Conservation (phyloP, 2,888 invertebrate species). For the Ormia ochracea region DNA sequence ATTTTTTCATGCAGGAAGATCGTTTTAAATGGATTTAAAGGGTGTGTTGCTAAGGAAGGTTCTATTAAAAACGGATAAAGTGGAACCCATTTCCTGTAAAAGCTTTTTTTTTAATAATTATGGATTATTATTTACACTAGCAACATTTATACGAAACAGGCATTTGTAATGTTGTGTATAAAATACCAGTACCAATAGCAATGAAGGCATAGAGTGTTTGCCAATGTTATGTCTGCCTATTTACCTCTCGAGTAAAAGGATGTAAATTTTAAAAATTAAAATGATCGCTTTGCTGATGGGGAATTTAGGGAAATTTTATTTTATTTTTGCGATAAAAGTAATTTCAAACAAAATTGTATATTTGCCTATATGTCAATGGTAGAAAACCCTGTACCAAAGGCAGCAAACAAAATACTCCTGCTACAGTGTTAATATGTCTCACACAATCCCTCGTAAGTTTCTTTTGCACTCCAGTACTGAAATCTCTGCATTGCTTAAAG, state of each 20-base stretch:
- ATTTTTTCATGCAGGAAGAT: neutral
- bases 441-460: conserved; percentile 6
- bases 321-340: neutral
- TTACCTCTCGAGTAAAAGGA: too few species aligned
- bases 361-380: neutral
- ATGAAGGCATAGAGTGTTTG: too few species aligned
- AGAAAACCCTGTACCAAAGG: conserved; percentile 1
- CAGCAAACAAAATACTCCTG: neutral
- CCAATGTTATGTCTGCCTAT: too few species aligned
- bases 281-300: too few species aligned
- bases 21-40: conserved; percentile 11
- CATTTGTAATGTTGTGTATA: too few species aligned
- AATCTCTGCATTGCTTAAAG: conserved; percentile 32
- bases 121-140: too few species aligned
- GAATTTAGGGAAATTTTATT: neutral
- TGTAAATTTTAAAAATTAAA: too few species aligned
- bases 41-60: neutral
- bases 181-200: too few species aligned
- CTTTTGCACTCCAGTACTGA: neutral
- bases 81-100: too few species aligned
- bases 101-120: too few species aligned
- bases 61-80: neutral
- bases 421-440: conserved; percentile 31
- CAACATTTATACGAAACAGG: too few species aligned
- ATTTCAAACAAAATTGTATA: neutral